Conservation (phyloP, 2,888 invertebrate genomes). For the Noctua janthina region DNA sequence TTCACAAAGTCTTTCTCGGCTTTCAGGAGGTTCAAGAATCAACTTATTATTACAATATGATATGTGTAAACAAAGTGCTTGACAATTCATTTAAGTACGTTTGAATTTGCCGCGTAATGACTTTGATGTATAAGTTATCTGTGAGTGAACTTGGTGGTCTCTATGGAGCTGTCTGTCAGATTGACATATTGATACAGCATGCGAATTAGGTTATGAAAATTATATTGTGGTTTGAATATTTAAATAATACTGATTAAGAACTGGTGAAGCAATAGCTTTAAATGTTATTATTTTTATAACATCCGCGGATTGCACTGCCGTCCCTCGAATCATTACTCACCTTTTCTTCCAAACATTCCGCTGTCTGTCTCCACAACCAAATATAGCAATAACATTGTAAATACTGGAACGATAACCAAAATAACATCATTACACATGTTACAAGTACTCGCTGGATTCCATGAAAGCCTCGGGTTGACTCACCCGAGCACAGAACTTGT, state of each 20-base stretch:
- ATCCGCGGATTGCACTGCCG: background rate
- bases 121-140: no score
- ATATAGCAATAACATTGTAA: slow-evolving; percentile 51
- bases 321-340: slow-evolving; percentile 30
- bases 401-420: slow-evolving; percentile 30
- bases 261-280: no score
- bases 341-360: slow-evolving; percentile 1
- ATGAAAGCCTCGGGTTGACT: slow-evolving; percentile 51
- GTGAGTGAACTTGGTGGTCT: no score
- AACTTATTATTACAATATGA: background rate
- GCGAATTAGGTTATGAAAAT: no score
- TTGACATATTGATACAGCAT: no score
- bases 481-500: slow-evolving; percentile 42
- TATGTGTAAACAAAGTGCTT: background rate
- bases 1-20: no score
- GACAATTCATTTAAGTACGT: no score
- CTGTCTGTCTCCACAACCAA: slow-evolving; percentile 33
- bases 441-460: slow-evolving; percentile 30
- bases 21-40: no score
- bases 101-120: no score
- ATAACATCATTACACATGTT: slow-evolving; percentile 51
- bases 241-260: no score
- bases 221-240: no score
- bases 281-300: background rate
- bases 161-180: no score